Evolutionary conservation across 2,888 invertebrate species (phyloP).

Genomic region (Sphecodes monilicornis): DNA sequence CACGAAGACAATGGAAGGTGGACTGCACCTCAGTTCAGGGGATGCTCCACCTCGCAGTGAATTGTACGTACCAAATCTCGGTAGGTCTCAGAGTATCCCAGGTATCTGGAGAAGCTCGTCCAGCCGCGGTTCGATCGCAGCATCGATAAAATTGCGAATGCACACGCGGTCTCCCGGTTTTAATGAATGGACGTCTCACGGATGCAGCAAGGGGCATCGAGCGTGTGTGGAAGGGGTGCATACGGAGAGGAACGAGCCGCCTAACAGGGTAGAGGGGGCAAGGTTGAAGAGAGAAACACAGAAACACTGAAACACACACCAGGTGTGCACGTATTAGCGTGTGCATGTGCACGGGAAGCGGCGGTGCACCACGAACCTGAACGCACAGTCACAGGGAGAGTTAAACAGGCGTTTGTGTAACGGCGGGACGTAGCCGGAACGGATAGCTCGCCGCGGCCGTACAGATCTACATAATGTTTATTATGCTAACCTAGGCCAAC

Average conservation of each 20-base stretch:
- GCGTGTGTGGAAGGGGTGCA: constrained; percentile 42
- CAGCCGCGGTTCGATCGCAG: constrained; percentile 71
- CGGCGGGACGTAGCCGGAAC: constrained; percentile 63
- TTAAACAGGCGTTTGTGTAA: constrained; percentile 64
- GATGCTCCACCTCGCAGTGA: neutral
- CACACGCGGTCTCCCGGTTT: constrained; percentile 70
- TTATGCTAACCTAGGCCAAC: constrained; percentile 84
- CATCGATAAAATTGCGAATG: constrained; percentile 80
- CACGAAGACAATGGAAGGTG: neutral
- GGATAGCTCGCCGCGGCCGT: constrained; percentile 63
- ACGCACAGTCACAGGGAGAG: constrained; percentile 34
- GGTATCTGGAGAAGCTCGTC: constrained; percentile 24
- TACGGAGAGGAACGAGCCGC: constrained; percentile 38
- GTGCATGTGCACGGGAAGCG: constrained; percentile 9
- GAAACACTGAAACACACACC: constrained; percentile 15
- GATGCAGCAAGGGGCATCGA: constrained; percentile 71
- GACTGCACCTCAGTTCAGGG: neutral
- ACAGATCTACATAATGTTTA: constrained; percentile 84
- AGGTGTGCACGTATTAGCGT: neutral
- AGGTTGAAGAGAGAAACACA: constrained; percentile 30
- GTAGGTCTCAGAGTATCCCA: neutral
- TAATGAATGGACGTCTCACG: constrained; percentile 80
- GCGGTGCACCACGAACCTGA: constrained; percentile 7
- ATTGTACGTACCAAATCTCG: neutral
- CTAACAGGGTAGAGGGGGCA: constrained; percentile 8